These are phyloP conservation scores for Cebus imitator DNA, from an alignment of 2,113 vertebrate genomes.

Conservation along the genomic window DNA sequence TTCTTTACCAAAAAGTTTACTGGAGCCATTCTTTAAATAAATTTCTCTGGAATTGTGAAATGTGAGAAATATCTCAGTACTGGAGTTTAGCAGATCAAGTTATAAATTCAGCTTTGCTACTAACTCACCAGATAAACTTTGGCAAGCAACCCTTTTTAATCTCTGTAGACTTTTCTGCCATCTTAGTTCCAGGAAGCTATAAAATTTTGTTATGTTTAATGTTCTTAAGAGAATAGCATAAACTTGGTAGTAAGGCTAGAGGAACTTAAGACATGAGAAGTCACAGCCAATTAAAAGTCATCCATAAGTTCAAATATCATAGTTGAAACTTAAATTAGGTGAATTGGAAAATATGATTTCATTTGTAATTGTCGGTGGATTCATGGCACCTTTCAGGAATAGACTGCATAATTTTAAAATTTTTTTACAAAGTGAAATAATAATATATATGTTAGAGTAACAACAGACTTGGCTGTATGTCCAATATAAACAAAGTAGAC, in stretches of 20 bases:
- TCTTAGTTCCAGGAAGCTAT: not conserved
- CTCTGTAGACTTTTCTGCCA: not conserved
- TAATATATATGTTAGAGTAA: not conserved
- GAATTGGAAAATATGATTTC: constrained; percentile 53
- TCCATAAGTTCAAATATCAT: constrained; percentile 18
- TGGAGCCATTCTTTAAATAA: not conserved
- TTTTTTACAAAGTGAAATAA: not conserved
- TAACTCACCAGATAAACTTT: not conserved
- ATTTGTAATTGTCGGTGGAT: not conserved
- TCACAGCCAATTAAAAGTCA: constrained; percentile 49
- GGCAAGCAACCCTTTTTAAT: not conserved
- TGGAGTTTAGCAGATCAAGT: not conserved
- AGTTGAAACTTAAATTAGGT: constrained; percentile 43
- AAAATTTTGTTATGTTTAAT: constrained; percentile 15
- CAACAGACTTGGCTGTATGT: not conserved
- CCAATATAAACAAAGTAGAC: not conserved
- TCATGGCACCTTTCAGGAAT: constrained; percentile 9
- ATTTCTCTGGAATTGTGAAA: not conserved
- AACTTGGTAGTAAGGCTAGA: not conserved
- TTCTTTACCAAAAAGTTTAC: not conserved
- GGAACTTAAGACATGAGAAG: not conserved
- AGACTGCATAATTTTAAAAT: not conserved
- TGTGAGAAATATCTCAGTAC: not conserved
- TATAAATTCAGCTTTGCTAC: not conserved
- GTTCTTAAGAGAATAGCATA: constrained; percentile 41